Evolutionary conservation across 2,797 vertebrate genomes (phyloP).

Genomic region (Loriculus beryllinus): DNA sequence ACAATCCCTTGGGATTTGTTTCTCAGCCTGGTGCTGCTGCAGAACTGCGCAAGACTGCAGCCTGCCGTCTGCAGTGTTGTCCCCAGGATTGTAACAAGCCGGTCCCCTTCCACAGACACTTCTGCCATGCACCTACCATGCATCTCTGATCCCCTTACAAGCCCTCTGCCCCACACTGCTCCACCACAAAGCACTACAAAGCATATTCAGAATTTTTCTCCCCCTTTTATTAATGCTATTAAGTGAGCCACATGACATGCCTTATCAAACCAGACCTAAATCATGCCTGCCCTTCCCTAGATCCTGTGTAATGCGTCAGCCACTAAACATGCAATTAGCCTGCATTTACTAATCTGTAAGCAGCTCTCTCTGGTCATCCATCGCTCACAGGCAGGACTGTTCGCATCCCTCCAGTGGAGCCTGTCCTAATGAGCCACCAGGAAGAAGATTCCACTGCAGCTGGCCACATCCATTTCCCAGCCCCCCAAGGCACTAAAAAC

Average conservation of each 20-base stretch:
- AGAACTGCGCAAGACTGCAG: background rate
- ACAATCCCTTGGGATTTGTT: background rate
- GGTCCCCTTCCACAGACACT: accelerated
- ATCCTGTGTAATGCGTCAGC: background rate
- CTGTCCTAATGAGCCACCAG: background rate
- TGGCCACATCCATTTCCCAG: background rate
- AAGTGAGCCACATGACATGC: background rate
- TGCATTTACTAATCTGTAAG: background rate
- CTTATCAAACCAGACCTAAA: slow-evolving; percentile 34
- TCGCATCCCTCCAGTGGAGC: background rate
- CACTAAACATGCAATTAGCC: slow-evolving; percentile 32
- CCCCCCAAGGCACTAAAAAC: background rate
- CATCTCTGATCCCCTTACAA: background rate
- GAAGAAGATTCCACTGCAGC: background rate
- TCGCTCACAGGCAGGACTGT: accelerated
- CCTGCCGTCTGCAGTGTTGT: background rate
- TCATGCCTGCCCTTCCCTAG: background rate
- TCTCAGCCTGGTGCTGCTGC: background rate
- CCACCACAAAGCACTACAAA: background rate
- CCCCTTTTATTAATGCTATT: background rate
- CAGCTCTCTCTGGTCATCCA: background rate
- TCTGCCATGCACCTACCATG: background rate
- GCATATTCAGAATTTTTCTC: background rate
- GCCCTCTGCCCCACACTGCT: background rate
- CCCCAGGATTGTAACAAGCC: background rate